phyloP scores from a whole-genome alignment of 2,888 invertebrate genomes.

The Flabesymbios commensalis region DNA sequence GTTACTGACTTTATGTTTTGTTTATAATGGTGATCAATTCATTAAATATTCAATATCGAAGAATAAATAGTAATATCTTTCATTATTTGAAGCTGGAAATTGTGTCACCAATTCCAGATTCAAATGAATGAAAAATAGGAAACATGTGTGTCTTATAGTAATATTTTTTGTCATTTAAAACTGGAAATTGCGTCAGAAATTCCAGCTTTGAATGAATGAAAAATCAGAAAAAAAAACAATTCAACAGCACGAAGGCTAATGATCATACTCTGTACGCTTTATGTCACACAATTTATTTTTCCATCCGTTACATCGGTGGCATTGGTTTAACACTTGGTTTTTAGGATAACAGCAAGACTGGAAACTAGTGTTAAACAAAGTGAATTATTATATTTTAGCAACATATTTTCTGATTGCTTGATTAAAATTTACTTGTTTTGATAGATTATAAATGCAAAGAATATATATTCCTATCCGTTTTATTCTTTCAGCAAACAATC shows the following conservation, averaged over 20 bases:
- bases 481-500: too few species aligned
- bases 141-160: too few species aligned
- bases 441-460: too few species aligned
- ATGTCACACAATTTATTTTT: background rate
- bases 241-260: background rate
- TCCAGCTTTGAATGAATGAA: too few species aligned
- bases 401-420: background rate
- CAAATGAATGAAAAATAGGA: too few species aligned
- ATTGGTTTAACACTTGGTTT: background rate
- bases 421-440: background rate
- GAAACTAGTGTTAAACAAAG: background rate
- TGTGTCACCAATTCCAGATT: too few species aligned
- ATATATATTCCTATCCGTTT: too few species aligned
- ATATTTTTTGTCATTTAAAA: too few species aligned
- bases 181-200: too few species aligned
- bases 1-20: background rate
- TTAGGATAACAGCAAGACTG: background rate
- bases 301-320: background rate
- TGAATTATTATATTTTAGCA: background rate
- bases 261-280: background rate
- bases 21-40: background rate
- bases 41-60: background rate
- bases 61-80: too few species aligned
- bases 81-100: too few species aligned
- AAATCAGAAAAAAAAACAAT: background rate